phyloP scores from a whole-genome alignment of 2,113 vertebrate genomes.

The Acanthisitta chloris region DNA sequence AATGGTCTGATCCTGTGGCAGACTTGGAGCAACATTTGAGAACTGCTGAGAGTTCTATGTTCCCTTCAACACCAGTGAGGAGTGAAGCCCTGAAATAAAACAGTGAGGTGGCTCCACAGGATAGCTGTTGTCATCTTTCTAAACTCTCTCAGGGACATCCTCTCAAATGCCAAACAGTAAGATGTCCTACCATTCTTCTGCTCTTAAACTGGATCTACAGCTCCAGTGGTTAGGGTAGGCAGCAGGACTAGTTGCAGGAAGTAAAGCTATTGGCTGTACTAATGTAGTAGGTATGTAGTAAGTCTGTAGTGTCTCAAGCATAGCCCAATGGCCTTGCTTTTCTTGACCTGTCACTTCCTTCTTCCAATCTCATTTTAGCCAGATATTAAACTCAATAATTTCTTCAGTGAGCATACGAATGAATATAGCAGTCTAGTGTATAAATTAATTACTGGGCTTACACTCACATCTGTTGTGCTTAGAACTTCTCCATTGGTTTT shows the following conservation, averaged over 20 bases:
- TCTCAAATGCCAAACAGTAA: neutral
- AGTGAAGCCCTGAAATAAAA: neutral
- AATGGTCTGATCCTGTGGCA: neutral
- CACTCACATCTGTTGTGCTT: neutral
- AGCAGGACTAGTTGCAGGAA: neutral
- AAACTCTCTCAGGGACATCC: neutral
- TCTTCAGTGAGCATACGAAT: neutral
- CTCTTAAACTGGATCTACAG: neutral
- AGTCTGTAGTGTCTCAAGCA: neutral
- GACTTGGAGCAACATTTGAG: neutral
- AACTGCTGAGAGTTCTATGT: fast-evolving
- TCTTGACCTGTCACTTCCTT: neutral
- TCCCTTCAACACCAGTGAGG: neutral
- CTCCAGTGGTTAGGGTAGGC: neutral
- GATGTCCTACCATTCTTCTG: neutral
- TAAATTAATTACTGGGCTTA: neutral
- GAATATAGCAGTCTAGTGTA: neutral
- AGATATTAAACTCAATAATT: neutral
- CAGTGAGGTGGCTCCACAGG: neutral
- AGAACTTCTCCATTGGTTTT: neutral
- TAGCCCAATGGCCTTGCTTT: neutral
- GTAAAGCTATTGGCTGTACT: neutral
- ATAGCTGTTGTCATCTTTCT: neutral
- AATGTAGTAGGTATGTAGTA: no score
- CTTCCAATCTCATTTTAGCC: neutral